phyloP scores from a whole-genome alignment of 37 sponge, comb jelly and placozoan species.

The Eunapius fragilis region DNA sequence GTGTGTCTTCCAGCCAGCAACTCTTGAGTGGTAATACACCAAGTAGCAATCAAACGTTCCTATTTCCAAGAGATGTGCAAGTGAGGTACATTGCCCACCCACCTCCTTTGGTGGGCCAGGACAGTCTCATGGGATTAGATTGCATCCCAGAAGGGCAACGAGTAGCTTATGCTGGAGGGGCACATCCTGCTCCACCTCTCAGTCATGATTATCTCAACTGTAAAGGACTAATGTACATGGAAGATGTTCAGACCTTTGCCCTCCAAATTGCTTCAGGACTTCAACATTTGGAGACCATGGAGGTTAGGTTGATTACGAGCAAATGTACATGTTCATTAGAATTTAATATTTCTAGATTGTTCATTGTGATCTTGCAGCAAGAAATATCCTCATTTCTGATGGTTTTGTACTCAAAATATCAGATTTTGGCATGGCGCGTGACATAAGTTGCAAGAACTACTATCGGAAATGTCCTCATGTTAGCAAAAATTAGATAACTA shows the following conservation, averaged over 20 bases:
- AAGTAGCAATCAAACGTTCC: no score
- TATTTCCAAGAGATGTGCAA: no score
- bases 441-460: constrained; percentile 16
- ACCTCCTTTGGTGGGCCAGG: no score
- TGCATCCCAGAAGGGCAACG: no score
- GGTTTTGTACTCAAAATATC: constrained; percentile 69
- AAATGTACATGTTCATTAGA: no score
- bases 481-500: neutral
- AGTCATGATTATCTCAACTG: constrained; percentile 56
- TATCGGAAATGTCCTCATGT: no score
- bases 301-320: constrained; percentile 39
- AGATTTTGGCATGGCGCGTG: constrained; percentile 79
- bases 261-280: no score
- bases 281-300: constrained; percentile 47
- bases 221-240: constrained; percentile 46
- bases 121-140: no score
- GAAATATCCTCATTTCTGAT: constrained; percentile 74
- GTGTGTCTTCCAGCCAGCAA: no score
- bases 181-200: constrained; percentile 16
- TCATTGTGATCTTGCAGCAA: constrained; percentile 78
- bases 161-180: neutral
- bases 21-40: no score
- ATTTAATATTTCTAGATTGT: constrained; percentile 25
- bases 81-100: no score
- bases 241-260: no score